These are phyloP conservation scores for Sprattus sprattus DNA, from an alignment of 2,113 vertebrate genomes.

Conservation along the genomic window DNA sequence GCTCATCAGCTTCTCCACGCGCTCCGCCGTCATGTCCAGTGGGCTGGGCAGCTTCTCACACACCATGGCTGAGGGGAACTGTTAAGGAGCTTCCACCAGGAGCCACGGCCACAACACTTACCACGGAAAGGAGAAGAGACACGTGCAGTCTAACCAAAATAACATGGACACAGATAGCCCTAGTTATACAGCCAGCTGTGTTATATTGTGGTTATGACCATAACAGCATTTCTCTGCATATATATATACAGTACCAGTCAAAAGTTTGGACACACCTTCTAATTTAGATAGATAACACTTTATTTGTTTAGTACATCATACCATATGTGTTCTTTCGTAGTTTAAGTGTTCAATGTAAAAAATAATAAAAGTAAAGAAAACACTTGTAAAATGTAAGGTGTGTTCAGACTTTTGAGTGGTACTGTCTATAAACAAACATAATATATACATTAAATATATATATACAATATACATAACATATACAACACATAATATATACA, in stretches of 20 bases:
- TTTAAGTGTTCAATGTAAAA: too few relatives aligned
- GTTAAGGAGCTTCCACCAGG: background rate
- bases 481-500: background rate
- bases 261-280: too few relatives aligned
- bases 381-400: too few relatives aligned
- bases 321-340: too few relatives aligned
- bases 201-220: background rate
- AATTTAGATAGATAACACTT: too few relatives aligned
- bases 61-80: conserved; percentile 82
- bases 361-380: too few relatives aligned
- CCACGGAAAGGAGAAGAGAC: background rate
- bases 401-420: too few relatives aligned
- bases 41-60: conserved; percentile 92
- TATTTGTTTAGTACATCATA: too few relatives aligned
- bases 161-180: background rate
- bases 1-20: conserved; percentile 90
- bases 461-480: background rate
- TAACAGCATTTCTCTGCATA: background rate
- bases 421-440: too few relatives aligned
- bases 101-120: conserved; percentile 39
- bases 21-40: conserved; percentile 79
- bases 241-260: background rate
- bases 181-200: background rate
- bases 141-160: background rate
- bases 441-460: background rate